Evolutionary conservation across 2,888 invertebrate genomes (phyloP), one percentile per base, ranked within the genome.

Genomic region (Eilema depressum): DNA sequence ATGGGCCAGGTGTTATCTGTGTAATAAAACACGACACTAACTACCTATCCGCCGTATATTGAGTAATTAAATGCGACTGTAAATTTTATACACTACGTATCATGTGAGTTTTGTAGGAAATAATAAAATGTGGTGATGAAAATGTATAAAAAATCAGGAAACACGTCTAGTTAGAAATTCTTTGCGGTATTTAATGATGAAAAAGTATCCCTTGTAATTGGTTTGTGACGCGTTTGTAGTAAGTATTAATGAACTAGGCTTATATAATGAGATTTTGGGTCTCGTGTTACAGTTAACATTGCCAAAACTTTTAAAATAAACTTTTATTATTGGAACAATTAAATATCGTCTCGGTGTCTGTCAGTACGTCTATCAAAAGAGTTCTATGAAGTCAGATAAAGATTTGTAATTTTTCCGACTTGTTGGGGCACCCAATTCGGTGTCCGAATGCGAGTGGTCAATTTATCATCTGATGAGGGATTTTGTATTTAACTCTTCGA

Each of bases 81-180:
- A 68, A 75, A 81, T 73, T 72, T 72, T 66, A 37, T 71, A 59
- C 56, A 73, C 70, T 70, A 75, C 37, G 64, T 37, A 73, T 83
- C 85, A 85, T 83, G 82, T 79, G 83, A 77, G 73, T 74, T 76
- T 73, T 69, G 73, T 75, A 66, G 72, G 72, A 70, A 77, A 72
- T 26, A 20, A 47, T 41, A 47, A 47, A 64, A 64, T 30, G n/a
- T 56, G 12, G 53, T 56, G 23, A 17, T 56, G 2, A 65, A 53
- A 30, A 30, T 20, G 41, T 63, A 63, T 14, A 56, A 28, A 64
- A 28, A 53, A n/a, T 3, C 3, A 5, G 25, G 26, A 59, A 59
- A 25, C 11, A 25, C 23, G 14, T 59, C 14, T 59, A 26, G 14
- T 59, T 20, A 20, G 7, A 26, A 26, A 59, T 14, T 23, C 25